Evolutionary conservation across 1,140 invertebrate genomes (phyloP), one percentile per base, ranked within the genome.

Genomic region (Melanaphis sacchari): DNA sequence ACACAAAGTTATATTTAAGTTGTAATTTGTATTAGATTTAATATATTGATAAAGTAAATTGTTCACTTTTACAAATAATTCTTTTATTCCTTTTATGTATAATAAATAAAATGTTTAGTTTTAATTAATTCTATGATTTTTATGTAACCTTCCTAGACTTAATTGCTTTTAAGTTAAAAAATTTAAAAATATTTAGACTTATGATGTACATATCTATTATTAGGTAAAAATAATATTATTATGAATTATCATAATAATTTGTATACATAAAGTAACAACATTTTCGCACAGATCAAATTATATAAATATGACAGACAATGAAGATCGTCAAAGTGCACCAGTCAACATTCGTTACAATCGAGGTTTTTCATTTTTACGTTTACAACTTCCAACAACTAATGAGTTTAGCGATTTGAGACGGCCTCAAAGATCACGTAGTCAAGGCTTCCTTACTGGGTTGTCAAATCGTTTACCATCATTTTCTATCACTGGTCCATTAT

Each of bases 401-500:
- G 91, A 93, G 24, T 93, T 93, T 93, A 93, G 91, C 41, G 91
- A 84, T 93, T 49, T 93, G 46, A 93, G 91, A 84, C 66, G 91
- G 11, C 91, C 91, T 41, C 91, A 93, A 59, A 93, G 91, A 49
- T 93, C 91, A 52, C 91, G 31, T 93, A 93, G 91, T 40, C 91
- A 93, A 93, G 91, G 91, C 8, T 93, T 93, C 38, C 91, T 93
- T 52, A 93, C 91, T 52, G 91, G 91, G n/a, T 93, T 93, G 76
- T 93, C 91, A 82, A 93, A 93, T 85, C 91, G 91, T 85, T 84
- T 93, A 93, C 91, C 91, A 38, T 93, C 91, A 41, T 93, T 93
- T 93, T 93, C 91, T 93, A 93, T 93, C 43, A 93, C 91, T 93
- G 91, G 91, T 84, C 91, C 91, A 85, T 84, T 93, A 93, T 93